Conservation (phyloP, 2,797 vertebrate species). For the Eupleurogrammus muticus region DNA sequence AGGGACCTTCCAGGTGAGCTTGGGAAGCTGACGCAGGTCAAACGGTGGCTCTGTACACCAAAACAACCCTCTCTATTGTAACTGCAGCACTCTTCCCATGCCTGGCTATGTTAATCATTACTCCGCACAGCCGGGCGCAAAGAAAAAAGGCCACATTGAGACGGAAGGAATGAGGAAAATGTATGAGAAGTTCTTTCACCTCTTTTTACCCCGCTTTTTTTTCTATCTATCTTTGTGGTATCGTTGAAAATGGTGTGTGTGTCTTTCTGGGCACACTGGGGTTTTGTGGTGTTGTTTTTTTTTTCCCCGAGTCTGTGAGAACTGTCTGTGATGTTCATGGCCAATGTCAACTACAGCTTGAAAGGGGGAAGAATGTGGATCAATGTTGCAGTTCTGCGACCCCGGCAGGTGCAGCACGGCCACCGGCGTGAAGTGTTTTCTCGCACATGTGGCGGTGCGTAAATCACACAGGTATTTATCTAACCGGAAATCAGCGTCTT, state of each 20-base stretch:
- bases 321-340: slow-evolving; percentile 46
- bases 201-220: slow-evolving; percentile 9
- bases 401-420: slow-evolving; percentile 52
- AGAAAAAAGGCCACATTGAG: slow-evolving; percentile 73
- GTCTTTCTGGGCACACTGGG: slow-evolving; percentile 41
- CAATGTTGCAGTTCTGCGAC: slow-evolving; percentile 51
- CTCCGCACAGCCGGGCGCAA: slow-evolving; percentile 62
- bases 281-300: slow-evolving; percentile 43
- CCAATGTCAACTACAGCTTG: slow-evolving; percentile 41
- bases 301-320: slow-evolving; percentile 68
- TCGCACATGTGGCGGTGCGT: slow-evolving; percentile 10
- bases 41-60: slow-evolving; percentile 43
- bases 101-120: slow-evolving; percentile 90
- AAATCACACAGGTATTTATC: slow-evolving; percentile 31
- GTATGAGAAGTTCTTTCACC: slow-evolving; percentile 55
- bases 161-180: slow-evolving; percentile 84
- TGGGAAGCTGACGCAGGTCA: slow-evolving; percentile 71
- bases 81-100: slow-evolving; percentile 85
- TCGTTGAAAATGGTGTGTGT: slow-evolving; percentile 62
- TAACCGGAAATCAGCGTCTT: slow-evolving; percentile 46
- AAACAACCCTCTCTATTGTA: slow-evolving; percentile 89
- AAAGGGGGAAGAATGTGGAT: slow-evolving; percentile 67
- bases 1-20: slow-evolving; percentile 78
- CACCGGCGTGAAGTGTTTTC: slow-evolving; percentile 29
- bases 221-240: slow-evolving; percentile 64